Base-by-base conservation (phyloP, 2,113 vertebrate genomes). In the Columba livia region DNA sequence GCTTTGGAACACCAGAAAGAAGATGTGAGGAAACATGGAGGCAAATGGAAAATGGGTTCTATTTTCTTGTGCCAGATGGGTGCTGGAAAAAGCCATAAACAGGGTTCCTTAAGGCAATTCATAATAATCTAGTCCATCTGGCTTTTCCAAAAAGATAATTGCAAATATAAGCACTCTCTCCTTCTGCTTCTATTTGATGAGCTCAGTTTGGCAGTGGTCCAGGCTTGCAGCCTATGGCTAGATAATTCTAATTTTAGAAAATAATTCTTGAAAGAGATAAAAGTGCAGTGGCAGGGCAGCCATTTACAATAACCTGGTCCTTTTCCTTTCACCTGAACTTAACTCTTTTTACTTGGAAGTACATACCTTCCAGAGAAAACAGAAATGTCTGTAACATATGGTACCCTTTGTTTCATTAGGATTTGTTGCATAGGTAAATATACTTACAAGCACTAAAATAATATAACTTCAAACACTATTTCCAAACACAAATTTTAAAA, bases 91-190 rank as follows among this genome's bases (percentile, higher is more conserved):
- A 94, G 82, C 79, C 96, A 90, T 86, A 79, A 93, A 86, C 85
- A 84, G 75, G 82, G 88, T 74, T 93, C 93, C 96, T 93, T 83
- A 93, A 90, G 94, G 93, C 93, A 95, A 91, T 90, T 92, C 74
- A 48, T 93, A 96, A 89, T 86, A 60, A 92, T 88, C 85, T 77
- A 88, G 87, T 74, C 96, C 93, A 96, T 95, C 93, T 96, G 94
- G 88, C 85, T 94, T 95, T 93, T 93, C 94, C 88, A 91, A 96
- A 97, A 94, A 78, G 81, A 88, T 96, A 96, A 96, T 78, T 94
- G 91, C 89, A 94, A 94, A 93, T 89, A 94, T 50, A 96, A 95
- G 94, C 81, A 91, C 62, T 79, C 78, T 92, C 62, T 71, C 87
- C 93, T 95, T 61, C 91, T 96, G 89, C 89, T 93, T 87, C 75